Evolutionary conservation across 92 coral and sea anemone genomes (phyloP), one percentile per base, ranked within the genome.

Genomic region (Chrysogorgia sp.): DNA sequence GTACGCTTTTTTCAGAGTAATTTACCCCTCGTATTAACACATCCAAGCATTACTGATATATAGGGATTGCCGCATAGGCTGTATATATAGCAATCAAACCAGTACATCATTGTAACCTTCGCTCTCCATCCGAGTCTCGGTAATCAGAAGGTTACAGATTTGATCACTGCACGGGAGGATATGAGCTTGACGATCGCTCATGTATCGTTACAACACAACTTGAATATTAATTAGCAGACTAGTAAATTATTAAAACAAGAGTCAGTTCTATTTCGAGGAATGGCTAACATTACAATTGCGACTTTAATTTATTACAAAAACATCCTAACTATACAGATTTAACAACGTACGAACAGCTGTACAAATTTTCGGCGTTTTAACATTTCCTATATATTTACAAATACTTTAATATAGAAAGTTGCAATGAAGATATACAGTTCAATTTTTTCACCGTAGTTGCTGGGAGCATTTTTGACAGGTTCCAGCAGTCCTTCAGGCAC

Each of bases 271-370:
- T 45, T 68, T 68, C 75, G 40, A 47, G 53, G n/a, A 47, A 47
- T 68, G 58, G 49, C 25, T 64, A 60, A 60, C 23, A 49, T 47
- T 26, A 69, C 19, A 45, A 30, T 69, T 69, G 25, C 10, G 76
- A 69, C 76, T 45, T 69, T 45, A 69, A 67, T 67, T 69, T 69
- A 26, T 48, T 45, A 69, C 59, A 69, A 48, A 69, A 69, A 47
- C 7, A 37, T 13, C 61, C 76, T 69, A 69, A 31, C 59, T 69
- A 69, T 58, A n/a, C n/a, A n/a, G n/a, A n/a, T n/a, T n/a, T n/a
- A 69, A 69, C 59, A 69, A 69, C 76, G 76, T 69, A 69, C 50
- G 76, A 69, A 49, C 76, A 45, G 76, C 76, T 48, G 76, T 69
- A 69, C 76, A 69, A 69, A 69, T 69, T 45, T 69, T 69, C 76